Base-by-base conservation (phyloP, 2,797 vertebrate genomes). In the Alosa sapidissima region DNA sequence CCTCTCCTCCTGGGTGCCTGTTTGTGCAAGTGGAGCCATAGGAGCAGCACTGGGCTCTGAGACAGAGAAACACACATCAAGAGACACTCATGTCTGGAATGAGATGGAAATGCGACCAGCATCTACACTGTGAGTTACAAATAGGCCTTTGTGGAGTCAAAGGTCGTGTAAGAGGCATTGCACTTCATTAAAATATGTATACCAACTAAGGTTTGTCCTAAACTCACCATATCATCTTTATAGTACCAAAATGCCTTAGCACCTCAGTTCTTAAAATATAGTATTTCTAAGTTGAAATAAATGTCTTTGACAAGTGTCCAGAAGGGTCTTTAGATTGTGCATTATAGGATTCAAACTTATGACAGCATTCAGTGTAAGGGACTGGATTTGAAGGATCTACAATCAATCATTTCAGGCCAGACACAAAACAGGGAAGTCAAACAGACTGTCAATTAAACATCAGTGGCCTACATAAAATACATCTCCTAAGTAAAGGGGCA, bases 1-100 rank as follows among this genome's bases (percentile, higher is more conserved):
- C 54, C 91, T 47, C 72, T 21, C 13, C 16, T 78, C 72, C 41
- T 45, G 41, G 41, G 19, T 21, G 36, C 47, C 16, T 21, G 5
- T 78, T 1, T 21, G 41, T 78, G 72, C 16, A 24, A 5, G 36
- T n/a, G 2, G 65, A 82, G 48, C 33, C 45, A 49, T 45, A 16
- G 52, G 28, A 62, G 68, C 36, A 82, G 13, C 16, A 33, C 36
- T 36, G 51, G n/a, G 28, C 58, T 45, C 41, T 1, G 72, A 47
- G 14, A 72, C 28, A 78, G 3, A 78, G 16, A 78, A 47, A 58
- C 55, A 58, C 21, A 7, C 19, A 6, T n/a, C 58, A 62, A 2
- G 58, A 62, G 58, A 78, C 16, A 36, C 72, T 45, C 41, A 19
- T 45, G 72, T 21, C 72, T 19, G 14, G 72, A 75, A 75, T 19